A percentile compares a stretch with the other conserved stretches of the same genome.
Evolutionary conservation across 2,113 vertebrate genomes (phyloP).

Genomic region (Regulus satrapa): DNA sequence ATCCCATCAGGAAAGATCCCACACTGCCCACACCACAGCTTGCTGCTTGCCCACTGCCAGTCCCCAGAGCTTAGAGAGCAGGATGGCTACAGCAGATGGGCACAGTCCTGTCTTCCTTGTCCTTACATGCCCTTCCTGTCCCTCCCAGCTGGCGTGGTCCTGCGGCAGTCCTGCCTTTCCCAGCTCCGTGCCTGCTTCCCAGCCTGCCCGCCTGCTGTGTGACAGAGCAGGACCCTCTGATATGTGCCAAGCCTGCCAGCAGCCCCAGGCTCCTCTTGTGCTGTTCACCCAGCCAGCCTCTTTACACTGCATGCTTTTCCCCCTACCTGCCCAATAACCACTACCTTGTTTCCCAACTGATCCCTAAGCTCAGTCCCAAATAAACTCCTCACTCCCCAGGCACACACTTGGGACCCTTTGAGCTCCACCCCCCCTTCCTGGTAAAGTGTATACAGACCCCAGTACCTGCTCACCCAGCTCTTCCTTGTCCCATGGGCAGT

Average conservation of each 20-base stretch:
- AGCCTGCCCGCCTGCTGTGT: background rate
- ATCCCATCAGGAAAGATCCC: background rate
- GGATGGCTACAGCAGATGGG: background rate
- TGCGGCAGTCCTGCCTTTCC: background rate
- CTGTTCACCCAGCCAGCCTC: background rate
- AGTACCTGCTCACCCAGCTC: background rate
- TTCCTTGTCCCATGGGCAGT: background rate
- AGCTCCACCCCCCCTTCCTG: background rate
- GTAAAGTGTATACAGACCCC: background rate
- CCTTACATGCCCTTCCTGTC: background rate
- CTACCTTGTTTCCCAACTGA: background rate
- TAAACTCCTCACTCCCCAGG: background rate
- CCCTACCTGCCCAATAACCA: background rate
- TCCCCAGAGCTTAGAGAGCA: background rate
- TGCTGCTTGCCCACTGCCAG: background rate
- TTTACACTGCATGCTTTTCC: background rate
- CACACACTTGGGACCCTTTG: background rate
- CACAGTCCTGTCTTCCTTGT: background rate
- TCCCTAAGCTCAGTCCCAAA: background rate
- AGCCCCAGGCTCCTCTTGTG: background rate
- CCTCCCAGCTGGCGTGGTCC: background rate
- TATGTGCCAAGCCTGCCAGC: accelerated
- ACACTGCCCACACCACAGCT: background rate
- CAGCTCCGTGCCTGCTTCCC: background rate
- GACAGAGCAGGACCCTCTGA: background rate